Conservation (phyloP, 2,797 vertebrate species). For the Sebastes trivittatus region DNA sequence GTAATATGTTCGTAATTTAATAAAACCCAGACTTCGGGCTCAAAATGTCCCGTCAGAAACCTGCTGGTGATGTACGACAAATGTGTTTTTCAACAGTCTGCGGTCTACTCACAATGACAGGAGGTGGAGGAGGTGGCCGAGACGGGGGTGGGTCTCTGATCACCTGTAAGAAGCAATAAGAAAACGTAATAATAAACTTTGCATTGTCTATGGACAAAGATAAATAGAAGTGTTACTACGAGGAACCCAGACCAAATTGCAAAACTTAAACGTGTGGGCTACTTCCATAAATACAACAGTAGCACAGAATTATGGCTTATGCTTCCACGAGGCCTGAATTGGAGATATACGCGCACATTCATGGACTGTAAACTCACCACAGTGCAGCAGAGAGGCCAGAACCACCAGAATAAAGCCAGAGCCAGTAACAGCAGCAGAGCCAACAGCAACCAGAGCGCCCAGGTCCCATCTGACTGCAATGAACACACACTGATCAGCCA, state of each 20-base stretch:
- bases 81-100: neutral
- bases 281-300: neutral
- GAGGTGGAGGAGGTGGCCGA: constrained; percentile 77
- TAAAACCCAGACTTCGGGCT: neutral
- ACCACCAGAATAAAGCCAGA: constrained; percentile 84
- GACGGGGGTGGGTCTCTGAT: constrained; percentile 82
- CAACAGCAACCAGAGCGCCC: constrained; percentile 88
- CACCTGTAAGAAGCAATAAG: constrained; percentile 67
- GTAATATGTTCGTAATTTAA: too few relatives aligned
- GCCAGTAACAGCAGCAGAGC: constrained; percentile 86
- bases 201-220: neutral
- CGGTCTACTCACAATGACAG: constrained; percentile 72
- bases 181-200: neutral
- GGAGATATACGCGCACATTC: neutral
- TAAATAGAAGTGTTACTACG: neutral
- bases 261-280: neutral
- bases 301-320: neutral
- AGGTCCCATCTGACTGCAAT: constrained; percentile 85
- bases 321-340: neutral
- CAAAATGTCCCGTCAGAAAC: neutral
- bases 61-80: neutral
- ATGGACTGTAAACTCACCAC: constrained; percentile 86
- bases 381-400: constrained; percentile 98
- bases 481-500: constrained; percentile 4
- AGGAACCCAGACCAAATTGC: neutral